A percentile compares a stretch with the other conserved stretches of the same genome.
Conservation (phyloP, 2,888 invertebrate genomes). For the Pelosia muscerda region DNA sequence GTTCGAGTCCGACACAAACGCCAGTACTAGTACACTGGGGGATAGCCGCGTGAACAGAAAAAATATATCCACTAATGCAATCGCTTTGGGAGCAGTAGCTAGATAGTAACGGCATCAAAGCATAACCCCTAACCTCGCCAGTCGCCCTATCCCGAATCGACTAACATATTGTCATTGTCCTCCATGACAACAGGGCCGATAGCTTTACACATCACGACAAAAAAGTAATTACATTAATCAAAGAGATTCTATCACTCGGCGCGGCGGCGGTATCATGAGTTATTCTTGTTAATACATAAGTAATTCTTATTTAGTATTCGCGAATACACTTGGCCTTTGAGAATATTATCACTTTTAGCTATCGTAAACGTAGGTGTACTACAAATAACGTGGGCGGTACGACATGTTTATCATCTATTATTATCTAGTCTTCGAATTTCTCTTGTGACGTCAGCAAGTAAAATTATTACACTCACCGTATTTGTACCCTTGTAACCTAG, state of each 20-base stretch:
- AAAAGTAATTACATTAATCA: slow-evolving; percentile 20
- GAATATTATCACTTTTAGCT: slow-evolving; percentile 16
- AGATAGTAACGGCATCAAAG: slow-evolving; percentile 8
- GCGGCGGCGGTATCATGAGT: not conserved
- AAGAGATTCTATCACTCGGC: slow-evolving; percentile 9
- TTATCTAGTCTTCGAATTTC: slow-evolving; percentile 8
- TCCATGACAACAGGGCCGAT: not conserved
- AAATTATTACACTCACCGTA: not conserved
- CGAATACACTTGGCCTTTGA: slow-evolving; percentile 17
- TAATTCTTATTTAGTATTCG: slow-evolving; percentile 5
- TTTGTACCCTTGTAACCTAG: no score
- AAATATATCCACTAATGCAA: no score
- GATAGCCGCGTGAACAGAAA: no score
- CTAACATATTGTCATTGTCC: slow-evolving; percentile 15
- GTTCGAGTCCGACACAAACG: no score
- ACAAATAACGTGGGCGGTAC: slow-evolving; percentile 12
- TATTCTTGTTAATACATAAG: slow-evolving; percentile 1
- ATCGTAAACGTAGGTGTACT: slow-evolving; percentile 9
- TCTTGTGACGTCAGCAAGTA: slow-evolving; percentile 12
- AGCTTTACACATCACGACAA: not conserved
- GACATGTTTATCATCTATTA: slow-evolving; percentile 1
- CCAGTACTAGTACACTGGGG: no score
- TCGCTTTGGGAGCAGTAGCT: not conserved
- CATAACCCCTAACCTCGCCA: no score
- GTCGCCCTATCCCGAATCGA: not conserved